Percentiles rank a stretch among this genome's conserved stretches.
Evolutionary conservation across 1,140 invertebrate genomes (phyloP).

Genomic region (Achroia grisella): DNA sequence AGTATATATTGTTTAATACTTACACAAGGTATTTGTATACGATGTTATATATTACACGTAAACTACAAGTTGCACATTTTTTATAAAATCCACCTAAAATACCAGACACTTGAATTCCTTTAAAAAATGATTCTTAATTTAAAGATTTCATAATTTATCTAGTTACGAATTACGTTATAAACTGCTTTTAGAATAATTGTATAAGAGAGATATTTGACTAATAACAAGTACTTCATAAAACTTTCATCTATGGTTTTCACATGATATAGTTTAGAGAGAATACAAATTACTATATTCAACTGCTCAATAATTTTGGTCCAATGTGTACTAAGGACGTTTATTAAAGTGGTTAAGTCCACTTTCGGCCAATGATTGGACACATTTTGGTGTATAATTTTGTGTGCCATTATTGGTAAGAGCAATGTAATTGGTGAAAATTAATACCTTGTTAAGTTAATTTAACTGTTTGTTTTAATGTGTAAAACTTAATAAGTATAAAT

Average conservation of each 20-base stretch:
- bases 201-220: too few relatives aligned
- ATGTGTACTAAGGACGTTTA: constrained; percentile 5
- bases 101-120: too few relatives aligned
- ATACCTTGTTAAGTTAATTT: constrained; percentile 26
- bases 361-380: constrained; percentile 51
- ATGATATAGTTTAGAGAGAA: constrained; percentile 7
- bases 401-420: constrained; percentile 54
- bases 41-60: too few relatives aligned
- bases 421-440: constrained; percentile 37
- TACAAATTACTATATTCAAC: constrained; percentile 55
- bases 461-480: constrained; percentile 5
- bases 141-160: neutral
- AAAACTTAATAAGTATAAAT: too few relatives aligned
- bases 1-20: too few relatives aligned
- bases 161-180: too few relatives aligned
- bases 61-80: too few relatives aligned
- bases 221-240: neutral
- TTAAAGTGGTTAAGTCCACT: constrained; percentile 46
- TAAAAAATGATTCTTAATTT: too few relatives aligned
- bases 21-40: too few relatives aligned
- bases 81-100: too few relatives aligned
- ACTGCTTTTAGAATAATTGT: too few relatives aligned
- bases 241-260: constrained; percentile 4
- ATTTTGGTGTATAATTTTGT: constrained; percentile 50
- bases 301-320: constrained; percentile 42